Evolutionary conservation across 2,888 invertebrate species (phyloP).

Genomic region (Hedychridium roseum): DNA sequence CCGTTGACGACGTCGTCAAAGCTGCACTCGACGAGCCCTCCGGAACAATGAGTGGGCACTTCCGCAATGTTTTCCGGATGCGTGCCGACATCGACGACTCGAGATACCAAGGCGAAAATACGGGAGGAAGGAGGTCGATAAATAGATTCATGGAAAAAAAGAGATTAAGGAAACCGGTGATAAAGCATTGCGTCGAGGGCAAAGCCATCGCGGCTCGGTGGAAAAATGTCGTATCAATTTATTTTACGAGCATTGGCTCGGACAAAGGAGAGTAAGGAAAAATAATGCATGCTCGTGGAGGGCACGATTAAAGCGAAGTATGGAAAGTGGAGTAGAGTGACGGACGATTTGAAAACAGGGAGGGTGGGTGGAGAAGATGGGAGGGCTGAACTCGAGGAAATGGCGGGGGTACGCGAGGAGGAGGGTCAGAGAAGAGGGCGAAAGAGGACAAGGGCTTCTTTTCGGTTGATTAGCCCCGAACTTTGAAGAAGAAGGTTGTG

Average conservation of each 20-base stretch:
- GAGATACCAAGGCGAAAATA: constrained; percentile 25
- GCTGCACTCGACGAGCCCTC: constrained; percentile 52
- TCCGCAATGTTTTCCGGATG: constrained; percentile 54
- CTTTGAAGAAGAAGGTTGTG: constrained; percentile 19
- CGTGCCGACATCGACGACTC: constrained; percentile 39
- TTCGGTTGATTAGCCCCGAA: constrained; percentile 50
- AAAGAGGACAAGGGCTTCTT: constrained; percentile 36
- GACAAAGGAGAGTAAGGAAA: too few species aligned
- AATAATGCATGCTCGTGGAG: too few species aligned
- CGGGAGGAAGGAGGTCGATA: too few species aligned
- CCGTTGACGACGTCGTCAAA: constrained; percentile 57
- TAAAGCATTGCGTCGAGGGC: too few species aligned
- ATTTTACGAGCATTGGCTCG: too few species aligned
- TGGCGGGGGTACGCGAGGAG: constrained; percentile 5
- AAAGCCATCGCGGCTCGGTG: too few species aligned
- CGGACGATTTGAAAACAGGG: too few species aligned
- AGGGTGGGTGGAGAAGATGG: constrained; percentile 17
- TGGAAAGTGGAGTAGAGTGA: too few species aligned
- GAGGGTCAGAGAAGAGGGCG: constrained; percentile 13
- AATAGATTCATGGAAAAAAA: too few species aligned
- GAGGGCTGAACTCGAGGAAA: constrained; percentile 10
- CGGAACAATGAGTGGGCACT: constrained; percentile 52
- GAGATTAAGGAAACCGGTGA: too few species aligned
- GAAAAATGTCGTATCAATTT: too few species aligned
- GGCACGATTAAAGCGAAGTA: too few species aligned